A percentile compares a stretch with the other conserved stretches of the same genome.
Evolutionary conservation across 1,140 invertebrate species (phyloP).

Genomic region (Cheumatopsyche charites): DNA sequence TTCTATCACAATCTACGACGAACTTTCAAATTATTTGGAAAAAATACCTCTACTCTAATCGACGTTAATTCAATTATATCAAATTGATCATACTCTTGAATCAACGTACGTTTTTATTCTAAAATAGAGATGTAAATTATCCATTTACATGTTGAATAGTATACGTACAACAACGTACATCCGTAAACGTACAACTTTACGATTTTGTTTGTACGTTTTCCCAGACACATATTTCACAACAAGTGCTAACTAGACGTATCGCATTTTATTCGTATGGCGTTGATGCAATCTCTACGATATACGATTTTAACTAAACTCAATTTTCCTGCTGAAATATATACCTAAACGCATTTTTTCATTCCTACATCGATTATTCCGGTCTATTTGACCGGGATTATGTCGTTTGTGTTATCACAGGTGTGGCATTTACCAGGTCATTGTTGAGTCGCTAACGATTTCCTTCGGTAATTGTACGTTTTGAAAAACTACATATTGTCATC

Average conservation of each 20-base stretch:
- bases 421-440: background rate
- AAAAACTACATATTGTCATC: background rate
- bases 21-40: too few species aligned
- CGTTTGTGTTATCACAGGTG: slow-evolving; percentile 2
- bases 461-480: background rate
- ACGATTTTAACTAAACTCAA: background rate
- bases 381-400: background rate
- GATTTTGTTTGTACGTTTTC: background rate
- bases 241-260: background rate
- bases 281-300: background rate
- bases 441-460: background rate
- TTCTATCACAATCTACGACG: too few species aligned
- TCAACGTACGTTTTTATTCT: too few species aligned
- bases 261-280: background rate
- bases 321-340: too few species aligned
- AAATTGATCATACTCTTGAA: too few species aligned
- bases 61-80: too few species aligned
- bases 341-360: too few species aligned
- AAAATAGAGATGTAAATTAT: too few species aligned
- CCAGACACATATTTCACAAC: slow-evolving; percentile 19
- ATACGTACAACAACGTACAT: too few species aligned
- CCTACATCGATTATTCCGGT: background rate
- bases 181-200: background rate
- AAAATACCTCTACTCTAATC: too few species aligned
- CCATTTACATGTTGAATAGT: too few species aligned